Conservation (phyloP, 2,797 vertebrate species). For the Dendrocincla fuliginosa region DNA sequence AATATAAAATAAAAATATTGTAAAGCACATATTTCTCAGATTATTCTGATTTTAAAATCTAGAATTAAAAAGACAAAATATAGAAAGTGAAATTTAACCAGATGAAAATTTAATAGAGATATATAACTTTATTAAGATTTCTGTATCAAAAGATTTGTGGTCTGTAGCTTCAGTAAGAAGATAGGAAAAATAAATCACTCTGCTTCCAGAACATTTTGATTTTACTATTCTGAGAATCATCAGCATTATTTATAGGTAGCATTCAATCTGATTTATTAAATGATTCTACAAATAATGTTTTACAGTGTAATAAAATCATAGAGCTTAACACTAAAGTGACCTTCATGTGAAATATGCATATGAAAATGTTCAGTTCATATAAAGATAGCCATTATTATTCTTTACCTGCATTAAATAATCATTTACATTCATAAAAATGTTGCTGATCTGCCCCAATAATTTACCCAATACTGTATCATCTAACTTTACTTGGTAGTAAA, state of each 20-base stretch:
- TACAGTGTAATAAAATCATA: constrained; percentile 30
- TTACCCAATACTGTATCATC: not conserved
- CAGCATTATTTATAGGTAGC: constrained; percentile 33
- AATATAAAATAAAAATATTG: not conserved
- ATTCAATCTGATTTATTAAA: constrained; percentile 50
- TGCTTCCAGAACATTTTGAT: constrained; percentile 37
- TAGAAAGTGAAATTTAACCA: not conserved
- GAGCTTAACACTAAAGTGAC: constrained; percentile 30
- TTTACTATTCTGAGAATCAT: constrained; percentile 52
- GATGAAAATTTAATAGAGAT: constrained; percentile 30
- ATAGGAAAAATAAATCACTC: constrained; percentile 17
- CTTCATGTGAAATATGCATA: not conserved
- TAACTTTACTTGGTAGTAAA: not conserved
- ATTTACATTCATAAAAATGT: not conserved
- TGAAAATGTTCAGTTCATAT: not conserved
- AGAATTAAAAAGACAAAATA: not conserved
- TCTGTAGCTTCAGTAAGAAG: not conserved
- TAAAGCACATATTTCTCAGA: not conserved
- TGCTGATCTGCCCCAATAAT: not conserved
- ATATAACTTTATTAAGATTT: constrained; percentile 23
- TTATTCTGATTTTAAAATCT: not conserved
- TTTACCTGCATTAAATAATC: not conserved
- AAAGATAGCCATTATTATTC: not conserved
- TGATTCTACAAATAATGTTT: constrained; percentile 34
- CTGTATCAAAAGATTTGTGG: not conserved